Conservation (phyloP, 2,888 invertebrate genomes). For the Drosophila formosana region DNA sequence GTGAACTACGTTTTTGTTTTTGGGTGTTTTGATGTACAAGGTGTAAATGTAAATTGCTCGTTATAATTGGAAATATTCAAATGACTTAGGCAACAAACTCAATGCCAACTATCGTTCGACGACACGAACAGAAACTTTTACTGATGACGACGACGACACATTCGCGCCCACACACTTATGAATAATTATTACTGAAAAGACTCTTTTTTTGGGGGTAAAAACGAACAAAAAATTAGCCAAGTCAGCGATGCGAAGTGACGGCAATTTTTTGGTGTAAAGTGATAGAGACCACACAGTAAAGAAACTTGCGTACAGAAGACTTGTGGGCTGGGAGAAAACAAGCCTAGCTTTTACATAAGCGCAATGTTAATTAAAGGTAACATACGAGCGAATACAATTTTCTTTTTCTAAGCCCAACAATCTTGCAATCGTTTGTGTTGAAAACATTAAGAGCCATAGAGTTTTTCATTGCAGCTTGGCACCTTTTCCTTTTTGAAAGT, state of each 20-base stretch:
- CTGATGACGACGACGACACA: neutral
- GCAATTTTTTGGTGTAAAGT: constrained; percentile 21
- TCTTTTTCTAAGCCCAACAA: neutral
- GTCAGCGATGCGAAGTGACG: constrained; percentile 59
- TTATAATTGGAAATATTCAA: constrained; percentile 18
- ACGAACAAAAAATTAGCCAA: constrained; percentile 59
- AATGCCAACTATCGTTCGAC: constrained; percentile 62
- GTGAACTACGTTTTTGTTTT: constrained; percentile 30
- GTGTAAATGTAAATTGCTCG: constrained; percentile 36
- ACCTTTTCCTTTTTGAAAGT: constrained; percentile 2
- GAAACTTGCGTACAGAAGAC: constrained; percentile 5
- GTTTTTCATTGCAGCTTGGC: neutral
- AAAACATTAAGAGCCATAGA: neutral
- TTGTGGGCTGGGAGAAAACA: neutral
- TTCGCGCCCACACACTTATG: constrained; percentile 11
- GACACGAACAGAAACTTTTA: constrained; percentile 18
- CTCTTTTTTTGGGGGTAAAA: neutral
- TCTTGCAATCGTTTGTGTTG: too few species aligned
- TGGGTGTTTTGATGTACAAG: constrained; percentile 4
- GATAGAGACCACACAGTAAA: constrained; percentile 2
- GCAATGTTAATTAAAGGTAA: neutral
- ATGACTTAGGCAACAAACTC: constrained; percentile 58
- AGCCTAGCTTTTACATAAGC: neutral
- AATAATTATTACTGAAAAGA: neutral
- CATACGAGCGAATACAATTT: neutral